Evolutionary conservation across 1,140 invertebrate species (phyloP).

Genomic region (Papilio helenus): DNA sequence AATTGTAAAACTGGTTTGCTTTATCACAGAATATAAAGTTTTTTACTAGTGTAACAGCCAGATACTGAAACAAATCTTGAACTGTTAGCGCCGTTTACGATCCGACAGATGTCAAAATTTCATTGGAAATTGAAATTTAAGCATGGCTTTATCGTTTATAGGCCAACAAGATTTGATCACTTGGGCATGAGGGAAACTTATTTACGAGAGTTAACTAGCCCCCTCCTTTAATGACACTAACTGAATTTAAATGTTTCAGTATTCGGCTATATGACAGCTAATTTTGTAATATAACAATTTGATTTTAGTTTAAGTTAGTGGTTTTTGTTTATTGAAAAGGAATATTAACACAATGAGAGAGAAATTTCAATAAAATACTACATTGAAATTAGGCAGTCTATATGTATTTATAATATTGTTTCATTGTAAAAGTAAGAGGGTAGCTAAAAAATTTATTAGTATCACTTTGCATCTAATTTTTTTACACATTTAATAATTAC

Average conservation of each 20-base stretch:
- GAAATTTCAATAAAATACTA: background rate
- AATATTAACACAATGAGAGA: slow-evolving; percentile 7
- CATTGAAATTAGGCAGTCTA: slow-evolving; percentile 10
- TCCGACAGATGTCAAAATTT: too few species aligned
- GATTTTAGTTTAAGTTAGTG: background rate
- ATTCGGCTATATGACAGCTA: background rate
- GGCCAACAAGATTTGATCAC: too few species aligned
- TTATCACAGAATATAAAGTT: background rate
- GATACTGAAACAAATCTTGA: too few species aligned
- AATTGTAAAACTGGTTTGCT: background rate
- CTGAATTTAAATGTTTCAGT: too few species aligned
- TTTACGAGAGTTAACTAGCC: too few species aligned
- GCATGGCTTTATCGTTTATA: too few species aligned
- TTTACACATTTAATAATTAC: slow-evolving; percentile 14
- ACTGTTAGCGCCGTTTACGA: too few species aligned
- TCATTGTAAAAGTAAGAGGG: background rate
- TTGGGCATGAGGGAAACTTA: too few species aligned
- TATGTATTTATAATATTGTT: slow-evolving; percentile 15
- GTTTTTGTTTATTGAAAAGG: background rate
- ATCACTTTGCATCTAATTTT: background rate
- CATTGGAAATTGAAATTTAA: too few species aligned
- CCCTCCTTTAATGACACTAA: too few species aligned
- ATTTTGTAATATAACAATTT: slow-evolving; percentile 1
- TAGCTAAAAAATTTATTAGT: background rate
- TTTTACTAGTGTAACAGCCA: background rate